Evolutionary conservation across 2,888 invertebrate genomes (phyloP).

Genomic region (Shargacucullia verbasci): DNA sequence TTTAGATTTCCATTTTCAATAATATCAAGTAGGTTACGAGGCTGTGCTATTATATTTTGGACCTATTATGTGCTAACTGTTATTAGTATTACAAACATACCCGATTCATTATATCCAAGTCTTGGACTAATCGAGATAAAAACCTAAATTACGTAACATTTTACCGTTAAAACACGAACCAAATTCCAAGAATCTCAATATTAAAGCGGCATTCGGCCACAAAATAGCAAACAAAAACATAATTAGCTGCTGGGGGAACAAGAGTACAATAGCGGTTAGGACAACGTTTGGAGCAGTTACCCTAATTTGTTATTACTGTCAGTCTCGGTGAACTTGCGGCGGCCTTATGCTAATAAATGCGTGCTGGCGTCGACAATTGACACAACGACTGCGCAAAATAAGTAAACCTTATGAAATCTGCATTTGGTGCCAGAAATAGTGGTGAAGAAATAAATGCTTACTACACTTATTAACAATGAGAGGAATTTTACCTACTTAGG

Average conservation of each 20-base stretch:
- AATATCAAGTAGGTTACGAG: no score
- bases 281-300: slow-evolving; percentile 74
- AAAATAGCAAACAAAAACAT: slow-evolving; percentile 85
- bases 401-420: slow-evolving; percentile 46
- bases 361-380: slow-evolving; percentile 63
- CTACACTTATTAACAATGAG: slow-evolving; percentile 17
- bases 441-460: slow-evolving; percentile 6
- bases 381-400: slow-evolving; percentile 48
- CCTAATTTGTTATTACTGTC: slow-evolving; percentile 85
- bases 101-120: slow-evolving; percentile 25
- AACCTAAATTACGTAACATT: slow-evolving; percentile 47
- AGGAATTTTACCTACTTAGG: no score
- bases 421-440: slow-evolving; percentile 37
- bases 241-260: slow-evolving; percentile 76
- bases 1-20: no score
- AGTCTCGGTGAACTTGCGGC: slow-evolving; percentile 73
- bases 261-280: slow-evolving; percentile 72
- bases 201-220: slow-evolving; percentile 68
- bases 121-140: slow-evolving; percentile 34
- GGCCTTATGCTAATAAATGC: slow-evolving; percentile 79
- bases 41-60: neutral
- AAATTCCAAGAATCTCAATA: slow-evolving; percentile 58
- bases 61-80: neutral
- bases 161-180: slow-evolving; percentile 26
- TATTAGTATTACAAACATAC: slow-evolving; percentile 9